Evolutionary conservation across 2,888 invertebrate genomes (phyloP), one percentile per base, ranked within the genome.

Genomic region (Agonopterix heracliana): DNA sequence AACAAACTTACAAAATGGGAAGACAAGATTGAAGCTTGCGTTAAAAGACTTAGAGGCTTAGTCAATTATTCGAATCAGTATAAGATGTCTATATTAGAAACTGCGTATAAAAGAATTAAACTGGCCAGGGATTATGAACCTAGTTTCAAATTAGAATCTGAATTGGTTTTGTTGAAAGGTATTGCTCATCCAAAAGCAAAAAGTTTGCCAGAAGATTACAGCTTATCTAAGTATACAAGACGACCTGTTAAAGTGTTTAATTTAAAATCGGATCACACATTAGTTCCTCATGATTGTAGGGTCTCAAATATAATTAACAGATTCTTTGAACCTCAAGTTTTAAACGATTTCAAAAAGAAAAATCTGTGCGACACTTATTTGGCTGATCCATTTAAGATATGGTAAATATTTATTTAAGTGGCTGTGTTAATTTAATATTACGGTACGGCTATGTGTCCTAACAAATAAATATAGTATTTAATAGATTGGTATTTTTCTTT

Each of bases 221-320:
- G 64, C 40, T 53, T 78, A 5, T 74, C 73, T 0, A 68, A 74
- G 45, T 78, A 73, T 35, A 61, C 67, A 0, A 63, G 56, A 0
- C 57, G 70, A 17, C 68, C 72, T 5, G 66, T 78, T 0, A 62
- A 60, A 51, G 57, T 78, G 0, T 68, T 65, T 36, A 41, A 70
- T 7, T 47, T 74, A 12, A 57, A 63, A 38, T 59, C 64, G 7
- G 68, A 71, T 44, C 68, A 74, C 38, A 58, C 60, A 2, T 48
- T 62, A 41, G 67, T 63, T 3, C 66, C 68, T 1, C 52, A 65
- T 26, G 69, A 78, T 46, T 58, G 57, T 41, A 63, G 61, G 53
- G 60, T 77, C 2, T 63, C 74, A 1, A 77, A 75, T 46, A 70
- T 78, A n/a, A 53, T 78, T 0, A 77, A 78, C 46, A 64, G 60